A percentile compares a stretch with the other conserved stretches of the same genome.
Conservation (phyloP, 2,113 vertebrate species). For the Aix galericulata region DNA sequence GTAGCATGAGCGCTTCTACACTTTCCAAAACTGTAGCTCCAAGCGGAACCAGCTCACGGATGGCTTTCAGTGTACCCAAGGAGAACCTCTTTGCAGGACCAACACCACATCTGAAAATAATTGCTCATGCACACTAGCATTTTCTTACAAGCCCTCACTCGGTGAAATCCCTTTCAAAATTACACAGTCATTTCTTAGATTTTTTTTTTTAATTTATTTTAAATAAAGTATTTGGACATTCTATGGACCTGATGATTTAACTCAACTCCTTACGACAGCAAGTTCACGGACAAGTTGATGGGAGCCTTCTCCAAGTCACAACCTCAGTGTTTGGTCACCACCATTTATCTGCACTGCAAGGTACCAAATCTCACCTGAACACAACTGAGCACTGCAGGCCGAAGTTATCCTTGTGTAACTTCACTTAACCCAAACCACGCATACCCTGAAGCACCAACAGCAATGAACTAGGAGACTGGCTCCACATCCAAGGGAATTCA, state of each 20-base stretch:
- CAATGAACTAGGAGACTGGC: not conserved
- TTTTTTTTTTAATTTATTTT: not conserved
- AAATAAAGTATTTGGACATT: not conserved
- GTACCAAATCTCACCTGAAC: not conserved
- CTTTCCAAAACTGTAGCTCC: no score
- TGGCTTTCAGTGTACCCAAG: not conserved
- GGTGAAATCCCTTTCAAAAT: not conserved
- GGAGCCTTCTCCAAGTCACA: not conserved
- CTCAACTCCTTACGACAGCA: not conserved
- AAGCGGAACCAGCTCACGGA: no score
- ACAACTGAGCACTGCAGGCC: not conserved
- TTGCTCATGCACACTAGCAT: not conserved
- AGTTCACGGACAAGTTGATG: not conserved
- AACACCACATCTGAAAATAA: not conserved
- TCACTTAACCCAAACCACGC: not conserved
- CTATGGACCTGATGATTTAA: not conserved
- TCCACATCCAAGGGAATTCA: not conserved
- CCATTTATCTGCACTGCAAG: not conserved
- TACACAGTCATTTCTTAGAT: not conserved
- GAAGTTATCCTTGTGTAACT: accelerated
- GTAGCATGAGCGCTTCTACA: no score
- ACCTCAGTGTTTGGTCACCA: not conserved
- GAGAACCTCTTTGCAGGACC: not conserved
- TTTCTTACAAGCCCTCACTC: not conserved
- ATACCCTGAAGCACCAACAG: not conserved